Evolutionary conservation across 1,140 invertebrate genomes (phyloP).

Genomic region (Pemphigus obesinymphae): DNA sequence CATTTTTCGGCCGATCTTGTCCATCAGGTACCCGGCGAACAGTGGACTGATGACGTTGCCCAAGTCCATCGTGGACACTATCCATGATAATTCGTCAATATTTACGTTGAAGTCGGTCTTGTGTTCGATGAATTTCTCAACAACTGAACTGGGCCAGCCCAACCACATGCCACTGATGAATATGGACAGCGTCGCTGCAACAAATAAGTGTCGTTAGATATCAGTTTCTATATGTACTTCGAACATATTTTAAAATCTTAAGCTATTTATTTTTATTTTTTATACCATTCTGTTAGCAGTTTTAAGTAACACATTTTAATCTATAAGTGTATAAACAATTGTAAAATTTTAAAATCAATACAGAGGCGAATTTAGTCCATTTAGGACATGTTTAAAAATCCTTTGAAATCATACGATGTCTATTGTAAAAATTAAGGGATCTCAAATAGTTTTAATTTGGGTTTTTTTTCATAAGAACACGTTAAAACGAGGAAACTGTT

Average conservation of each 20-base stretch:
- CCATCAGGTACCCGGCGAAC: constrained; percentile 57
- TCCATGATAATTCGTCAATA: constrained; percentile 42
- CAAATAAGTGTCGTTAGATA: neutral
- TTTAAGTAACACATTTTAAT: neutral
- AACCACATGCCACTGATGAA: constrained; percentile 50
- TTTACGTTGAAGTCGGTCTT: constrained; percentile 40
- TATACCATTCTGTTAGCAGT: neutral
- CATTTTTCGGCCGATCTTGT: constrained; percentile 69
- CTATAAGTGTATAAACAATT: too few species aligned
- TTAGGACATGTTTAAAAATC: too few species aligned
- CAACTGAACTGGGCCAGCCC: constrained; percentile 68
- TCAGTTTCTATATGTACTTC: neutral
- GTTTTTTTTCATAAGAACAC: too few species aligned
- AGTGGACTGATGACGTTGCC: constrained; percentile 47
- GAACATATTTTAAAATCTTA: neutral
- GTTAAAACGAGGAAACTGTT: too few species aligned
- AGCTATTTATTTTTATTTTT: neutral
- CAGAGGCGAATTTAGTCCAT: neutral
- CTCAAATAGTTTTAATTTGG: too few species aligned
- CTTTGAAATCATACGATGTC: too few species aligned
- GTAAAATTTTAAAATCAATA: neutral
- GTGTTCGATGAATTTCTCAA: constrained; percentile 42
- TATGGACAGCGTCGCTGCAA: neutral
- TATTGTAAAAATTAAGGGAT: too few species aligned
- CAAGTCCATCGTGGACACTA: constrained; percentile 47